Base-by-base conservation (phyloP, 2,888 invertebrate genomes). In the Selenia dentaria region DNA sequence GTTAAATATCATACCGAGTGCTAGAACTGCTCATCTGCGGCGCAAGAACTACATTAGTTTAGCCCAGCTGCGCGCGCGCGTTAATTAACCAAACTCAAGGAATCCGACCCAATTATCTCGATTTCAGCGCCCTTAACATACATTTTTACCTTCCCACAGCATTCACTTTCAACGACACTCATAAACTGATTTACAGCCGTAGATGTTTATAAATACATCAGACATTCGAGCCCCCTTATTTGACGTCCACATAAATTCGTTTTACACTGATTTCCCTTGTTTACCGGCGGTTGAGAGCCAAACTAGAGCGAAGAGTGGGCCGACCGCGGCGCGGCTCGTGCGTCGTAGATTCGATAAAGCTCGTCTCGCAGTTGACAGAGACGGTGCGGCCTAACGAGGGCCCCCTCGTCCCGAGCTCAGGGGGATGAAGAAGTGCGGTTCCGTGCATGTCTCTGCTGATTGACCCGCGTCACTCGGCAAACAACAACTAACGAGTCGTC, bases 381-480 rank as follows among this genome's bases (percentile, higher is more conserved):
- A 87, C 84, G 81, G 79, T 74, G 83, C 80, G 84, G 84, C 82
- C 83, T 84, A 87, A 87, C 85, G 86, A 87, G 80, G 70, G 70
- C 59, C 64, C 63, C 71, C 57, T 52, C 62, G 64, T 66, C 22
- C 22, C 71, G 68, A 57, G 45, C 51, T 50, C 59, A 64, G 74
- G 74, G 77, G 79, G 77, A 70, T 74, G 88, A 89, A 89, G 90
- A 89, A 90, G 87, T 89, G 90, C 85, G 90, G 90, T 89, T 87
- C 89, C 89, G 83, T 89, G 89, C 89, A 89, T 90, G 89, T 84
- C 88, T 85, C 88, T 88, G 87, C 89, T 90, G 90, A 90, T 90
- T 90, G 90, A 90, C 90, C 90, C 88, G 89, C 88, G 89, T 88
- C 88, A 89, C 90, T 90, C 81, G 80, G 87, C 89, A 90, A 90